Conservation (phyloP, 2,113 vertebrate genomes). For the Felis chaus region DNA sequence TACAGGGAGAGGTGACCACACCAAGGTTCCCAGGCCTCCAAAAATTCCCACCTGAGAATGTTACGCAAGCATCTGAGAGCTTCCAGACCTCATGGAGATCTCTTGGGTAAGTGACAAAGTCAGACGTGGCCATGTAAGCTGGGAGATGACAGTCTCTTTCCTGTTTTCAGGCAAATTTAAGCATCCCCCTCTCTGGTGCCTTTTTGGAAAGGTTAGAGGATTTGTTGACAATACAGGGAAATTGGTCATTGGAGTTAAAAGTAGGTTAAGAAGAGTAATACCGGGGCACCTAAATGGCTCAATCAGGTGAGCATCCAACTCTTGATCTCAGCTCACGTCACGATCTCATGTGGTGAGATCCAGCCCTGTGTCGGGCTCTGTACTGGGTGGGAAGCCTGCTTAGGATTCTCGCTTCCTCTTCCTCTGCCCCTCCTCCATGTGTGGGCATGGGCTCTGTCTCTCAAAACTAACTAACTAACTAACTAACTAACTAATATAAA, state of each 20-base stretch:
- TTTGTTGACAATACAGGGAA: neutral
- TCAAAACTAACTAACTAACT: no score
- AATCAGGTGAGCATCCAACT: no score
- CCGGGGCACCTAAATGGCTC: no score
- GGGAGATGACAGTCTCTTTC: neutral
- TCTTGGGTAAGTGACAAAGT: neutral
- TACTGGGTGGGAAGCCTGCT: no score
- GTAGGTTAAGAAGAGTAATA: neutral
- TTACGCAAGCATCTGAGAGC: neutral
- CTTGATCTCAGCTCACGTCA: no score
- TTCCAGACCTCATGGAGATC: neutral
- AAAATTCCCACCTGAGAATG: neutral
- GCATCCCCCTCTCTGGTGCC: neutral
- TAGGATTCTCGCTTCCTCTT: no score
- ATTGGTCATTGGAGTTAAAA: constrained; percentile 23
- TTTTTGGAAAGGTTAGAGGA: neutral
- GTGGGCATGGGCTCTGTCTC: no score
- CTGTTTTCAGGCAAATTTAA: neutral
- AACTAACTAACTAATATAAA: no score
- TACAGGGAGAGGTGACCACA: neutral
- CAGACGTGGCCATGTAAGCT: neutral
- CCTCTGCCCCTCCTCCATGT: no score
- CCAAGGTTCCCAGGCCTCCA: neutral
- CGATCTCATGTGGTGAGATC: no score
- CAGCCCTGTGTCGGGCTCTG: no score